phyloP scores from a whole-genome alignment of 2,113 vertebrate species.

The Neodon shergylaensis region DNA sequence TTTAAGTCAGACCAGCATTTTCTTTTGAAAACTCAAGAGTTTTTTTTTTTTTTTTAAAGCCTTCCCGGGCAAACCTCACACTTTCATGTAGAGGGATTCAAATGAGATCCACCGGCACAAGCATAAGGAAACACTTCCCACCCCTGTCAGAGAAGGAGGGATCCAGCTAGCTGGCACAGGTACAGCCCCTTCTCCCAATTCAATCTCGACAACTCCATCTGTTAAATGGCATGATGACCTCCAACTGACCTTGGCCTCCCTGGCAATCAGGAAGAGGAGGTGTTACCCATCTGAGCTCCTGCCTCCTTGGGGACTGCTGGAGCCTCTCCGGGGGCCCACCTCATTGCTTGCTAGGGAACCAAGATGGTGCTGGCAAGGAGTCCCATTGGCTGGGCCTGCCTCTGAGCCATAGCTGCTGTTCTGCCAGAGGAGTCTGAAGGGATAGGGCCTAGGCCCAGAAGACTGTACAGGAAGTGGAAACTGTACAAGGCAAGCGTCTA shows the following conservation, averaged over 20 bases:
- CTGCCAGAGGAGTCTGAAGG: too few species aligned
- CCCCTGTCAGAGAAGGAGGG: background rate
- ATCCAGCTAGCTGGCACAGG: background rate
- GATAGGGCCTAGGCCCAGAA: background rate
- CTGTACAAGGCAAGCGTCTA: background rate
- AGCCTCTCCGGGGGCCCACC: background rate
- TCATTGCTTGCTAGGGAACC: background rate
- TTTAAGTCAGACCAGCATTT: constrained; percentile 86
- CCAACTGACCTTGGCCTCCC: background rate
- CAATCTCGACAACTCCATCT: background rate
- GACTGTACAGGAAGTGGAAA: background rate
- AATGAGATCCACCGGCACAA: constrained; percentile 83
- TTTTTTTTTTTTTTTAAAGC: constrained; percentile 78
- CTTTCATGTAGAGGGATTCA: constrained; percentile 87
- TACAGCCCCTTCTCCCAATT: background rate
- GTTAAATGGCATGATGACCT: background rate
- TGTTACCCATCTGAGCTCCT: rapidly evolving
- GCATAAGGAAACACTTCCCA: constrained; percentile 72
- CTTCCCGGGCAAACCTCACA: constrained; percentile 82
- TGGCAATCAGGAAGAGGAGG: rapidly evolving
- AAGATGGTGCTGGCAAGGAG: rapidly evolving
- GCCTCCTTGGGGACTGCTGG: background rate
- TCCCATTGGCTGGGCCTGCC: background rate
- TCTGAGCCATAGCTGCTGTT: background rate
- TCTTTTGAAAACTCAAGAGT: constrained; percentile 86